Evolutionary conservation across 2,888 invertebrate species (phyloP).

Genomic region (Anoplius nigerrimus): DNA sequence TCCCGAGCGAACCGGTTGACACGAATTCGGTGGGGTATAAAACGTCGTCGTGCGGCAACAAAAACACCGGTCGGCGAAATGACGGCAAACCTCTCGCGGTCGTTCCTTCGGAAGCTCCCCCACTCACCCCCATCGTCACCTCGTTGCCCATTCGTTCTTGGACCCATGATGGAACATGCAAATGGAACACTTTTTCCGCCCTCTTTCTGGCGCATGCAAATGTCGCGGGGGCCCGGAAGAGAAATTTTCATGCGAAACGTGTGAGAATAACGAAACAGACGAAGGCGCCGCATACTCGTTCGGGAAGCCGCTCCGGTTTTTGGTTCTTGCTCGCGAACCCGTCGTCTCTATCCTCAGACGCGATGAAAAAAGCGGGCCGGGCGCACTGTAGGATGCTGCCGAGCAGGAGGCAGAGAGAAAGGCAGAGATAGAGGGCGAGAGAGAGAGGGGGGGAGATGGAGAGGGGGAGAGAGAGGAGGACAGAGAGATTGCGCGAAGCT

Average conservation of each 20-base stretch:
- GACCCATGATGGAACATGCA: conserved; percentile 41
- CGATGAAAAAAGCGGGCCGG: no score
- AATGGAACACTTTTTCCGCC: conserved; percentile 33
- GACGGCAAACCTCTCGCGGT: neutral
- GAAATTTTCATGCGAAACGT: conserved; percentile 44
- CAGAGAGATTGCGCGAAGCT: neutral
- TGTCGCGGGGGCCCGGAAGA: conserved; percentile 17
- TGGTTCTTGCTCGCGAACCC: neutral
- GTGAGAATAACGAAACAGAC: conserved; percentile 44
- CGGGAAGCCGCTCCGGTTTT: neutral
- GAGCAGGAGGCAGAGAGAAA: no score
- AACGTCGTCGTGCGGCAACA: neutral
- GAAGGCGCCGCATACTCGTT: conserved; percentile 23
- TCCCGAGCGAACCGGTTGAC: no score
- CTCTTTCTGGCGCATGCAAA: conserved; percentile 38
- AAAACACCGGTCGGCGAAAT: neutral
- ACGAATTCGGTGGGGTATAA: no score
- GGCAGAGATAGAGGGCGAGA: neutral
- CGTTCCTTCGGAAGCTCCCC: neutral
- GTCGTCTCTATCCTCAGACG: neutral
- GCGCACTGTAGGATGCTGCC: no score
- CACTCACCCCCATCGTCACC: conserved; percentile 13
- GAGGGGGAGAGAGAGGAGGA: neutral
- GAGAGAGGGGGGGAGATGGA: neutral
- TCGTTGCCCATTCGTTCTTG: conserved; percentile 30